Evolutionary conservation across 2,888 invertebrate species (phyloP), one percentile per base, ranked within the genome.

Genomic region (Aporophyla lueneburgensis): DNA sequence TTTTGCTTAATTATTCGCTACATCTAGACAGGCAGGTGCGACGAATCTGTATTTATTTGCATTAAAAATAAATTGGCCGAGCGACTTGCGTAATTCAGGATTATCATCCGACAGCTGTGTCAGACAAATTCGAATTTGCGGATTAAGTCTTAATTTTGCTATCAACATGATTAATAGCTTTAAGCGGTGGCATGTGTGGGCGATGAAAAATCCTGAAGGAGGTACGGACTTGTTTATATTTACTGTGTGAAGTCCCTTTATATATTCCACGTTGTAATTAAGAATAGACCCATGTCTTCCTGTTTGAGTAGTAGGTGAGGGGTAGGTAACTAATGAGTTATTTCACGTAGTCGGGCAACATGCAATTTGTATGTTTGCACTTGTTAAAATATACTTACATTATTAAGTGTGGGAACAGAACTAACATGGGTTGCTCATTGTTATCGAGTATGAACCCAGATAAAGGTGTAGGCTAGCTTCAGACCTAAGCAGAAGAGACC

Each of bases 11-110:
- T 95, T 95, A 95, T 94, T 92, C 94, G 93, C 92, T 92, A 93
- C 94, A 94, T 91, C 93, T 92, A 94, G 94, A 93, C 93, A 90
- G 93, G 93, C 95, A 95, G 95, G 95, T 95, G 96, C 94, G 94
- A 95, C 93, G 93, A 95, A 94, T 93, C 95, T 95, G 95, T 95
- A 95, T 95, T 95, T 95, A 95, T 95, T 95, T 95, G 95, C 95
- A 95, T 95, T 94, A 95, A 95, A 95, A 95, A 95, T 95, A 95
- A 93, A 95, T 95, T 95, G 92, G 90, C 91, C 90, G 89, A 90
- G 93, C 92, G 94, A 94, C 93, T 93, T 92, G 92, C 93, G 92
- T 94, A 94, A 94, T 94, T 93, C 93, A 91, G 94, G 94, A 94
- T 95, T 95, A 95, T 94, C 91, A 93, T 92, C 90, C 93, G 92